Evolutionary conservation across 1,140 invertebrate species (phyloP).

Genomic region (Zelostemma sp.): DNA sequence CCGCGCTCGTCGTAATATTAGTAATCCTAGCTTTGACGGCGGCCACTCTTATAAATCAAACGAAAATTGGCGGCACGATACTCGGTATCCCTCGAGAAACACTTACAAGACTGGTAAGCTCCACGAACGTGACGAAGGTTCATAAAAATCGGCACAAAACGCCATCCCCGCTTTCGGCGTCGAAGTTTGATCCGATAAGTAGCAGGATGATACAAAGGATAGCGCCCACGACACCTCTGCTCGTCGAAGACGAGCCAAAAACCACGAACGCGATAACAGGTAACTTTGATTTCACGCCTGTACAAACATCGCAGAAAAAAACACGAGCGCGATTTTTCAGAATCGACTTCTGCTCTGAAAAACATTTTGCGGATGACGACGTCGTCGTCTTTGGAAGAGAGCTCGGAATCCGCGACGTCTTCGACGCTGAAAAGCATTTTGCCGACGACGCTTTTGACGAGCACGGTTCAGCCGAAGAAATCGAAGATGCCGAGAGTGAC

Average conservation of each 20-base stretch:
- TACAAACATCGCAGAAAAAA: constrained; percentile 1
- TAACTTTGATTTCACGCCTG: no score
- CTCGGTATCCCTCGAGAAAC: constrained; percentile 36
- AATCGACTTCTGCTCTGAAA: constrained; percentile 17
- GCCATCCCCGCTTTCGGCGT: constrained; percentile 24
- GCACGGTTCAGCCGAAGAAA: constrained; percentile 39
- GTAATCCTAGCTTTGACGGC: constrained; percentile 45
- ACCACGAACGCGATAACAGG: no score
- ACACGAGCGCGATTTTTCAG: constrained; percentile 14
- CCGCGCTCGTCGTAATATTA: constrained; percentile 41
- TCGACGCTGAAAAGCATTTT: constrained; percentile 21
- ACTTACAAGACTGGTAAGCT: constrained; percentile 23
- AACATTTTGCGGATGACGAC: constrained; percentile 21
- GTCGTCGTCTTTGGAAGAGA: constrained; percentile 14
- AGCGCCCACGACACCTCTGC: background rate
- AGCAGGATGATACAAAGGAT: no score
- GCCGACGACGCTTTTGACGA: constrained; percentile 12
- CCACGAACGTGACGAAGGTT: constrained; percentile 11
- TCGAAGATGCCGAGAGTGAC: constrained; percentile 55
- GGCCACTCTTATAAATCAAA: constrained; percentile 49
- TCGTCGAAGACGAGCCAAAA: background rate
- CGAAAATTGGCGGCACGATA: constrained; percentile 49
- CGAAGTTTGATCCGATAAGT: constrained; percentile 8
- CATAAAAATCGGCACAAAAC: constrained; percentile 25
- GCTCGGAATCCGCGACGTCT: background rate